These are phyloP conservation scores for Maconellicoccus hirsutus DNA, from an alignment of 1,140 invertebrate genomes.

Conservation along the genomic window DNA sequence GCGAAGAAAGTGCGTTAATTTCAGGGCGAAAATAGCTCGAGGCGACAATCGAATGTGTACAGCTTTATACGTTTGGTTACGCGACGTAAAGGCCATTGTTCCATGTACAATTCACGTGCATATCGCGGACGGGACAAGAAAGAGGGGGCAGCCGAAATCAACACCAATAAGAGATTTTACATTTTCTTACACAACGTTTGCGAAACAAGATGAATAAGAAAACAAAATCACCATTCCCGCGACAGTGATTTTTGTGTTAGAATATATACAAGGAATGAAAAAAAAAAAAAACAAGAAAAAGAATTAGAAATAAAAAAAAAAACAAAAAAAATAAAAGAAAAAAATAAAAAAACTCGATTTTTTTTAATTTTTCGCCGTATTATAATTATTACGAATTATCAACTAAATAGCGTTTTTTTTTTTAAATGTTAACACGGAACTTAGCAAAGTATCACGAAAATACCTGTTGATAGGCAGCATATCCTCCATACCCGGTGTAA, in stretches of 20 bases:
- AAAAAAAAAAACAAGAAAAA: background rate
- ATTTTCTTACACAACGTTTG: background rate
- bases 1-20: too few species aligned
- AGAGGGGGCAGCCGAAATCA: too few species aligned
- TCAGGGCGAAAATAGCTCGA: too few species aligned
- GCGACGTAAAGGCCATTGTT: too few species aligned
- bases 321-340: background rate
- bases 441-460: constrained; percentile 8
- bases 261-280: background rate
- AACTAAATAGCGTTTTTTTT: background rate
- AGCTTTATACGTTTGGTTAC: background rate
- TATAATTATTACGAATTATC: background rate
- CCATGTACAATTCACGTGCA: too few species aligned
- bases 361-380: background rate
- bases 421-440: constrained; percentile 7
- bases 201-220: background rate
- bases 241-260: constrained; percentile 10
- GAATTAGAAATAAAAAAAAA: background rate
- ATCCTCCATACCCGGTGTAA: constrained; percentile 41
- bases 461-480: constrained; percentile 41
- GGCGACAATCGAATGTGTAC: too few species aligned
- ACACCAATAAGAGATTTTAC: too few species aligned
- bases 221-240: constrained; percentile 18
- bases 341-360: constrained; percentile 11
- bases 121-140: background rate